Evolutionary conservation across 2,888 invertebrate species (phyloP).

Genomic region (Lithosia quadra): DNA sequence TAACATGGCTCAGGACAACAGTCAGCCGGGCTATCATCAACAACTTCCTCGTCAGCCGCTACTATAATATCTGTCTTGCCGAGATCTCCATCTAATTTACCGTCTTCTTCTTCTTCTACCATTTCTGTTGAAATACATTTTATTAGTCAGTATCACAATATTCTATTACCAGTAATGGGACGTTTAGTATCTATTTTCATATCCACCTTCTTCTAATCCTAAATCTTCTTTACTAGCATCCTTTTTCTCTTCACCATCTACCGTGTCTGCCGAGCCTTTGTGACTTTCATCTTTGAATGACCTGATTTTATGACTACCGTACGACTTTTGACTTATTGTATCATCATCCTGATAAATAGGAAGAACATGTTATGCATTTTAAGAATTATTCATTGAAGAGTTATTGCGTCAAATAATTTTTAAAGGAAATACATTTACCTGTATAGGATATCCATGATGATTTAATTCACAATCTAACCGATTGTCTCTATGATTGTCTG

Average conservation of each 20-base stretch:
- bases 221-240: constrained; percentile 97
- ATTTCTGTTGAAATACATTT: constrained; percentile 64
- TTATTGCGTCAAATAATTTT: background rate
- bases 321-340: constrained; percentile 95
- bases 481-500: constrained; percentile 91
- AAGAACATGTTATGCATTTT: background rate
- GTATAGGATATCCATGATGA: constrained; percentile 90
- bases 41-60: constrained; percentile 93
- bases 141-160: background rate
- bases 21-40: constrained; percentile 96
- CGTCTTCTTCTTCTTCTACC: constrained; percentile 89
- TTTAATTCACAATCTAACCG: constrained; percentile 91
- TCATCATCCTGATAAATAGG: constrained; percentile 87
- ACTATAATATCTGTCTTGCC: constrained; percentile 90
- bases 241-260: constrained; percentile 95
- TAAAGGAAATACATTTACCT: constrained; percentile 65
- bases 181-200: background rate
- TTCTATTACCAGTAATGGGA: background rate
- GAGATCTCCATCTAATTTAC: constrained; percentile 89
- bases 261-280: constrained; percentile 94
- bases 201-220: constrained; percentile 91
- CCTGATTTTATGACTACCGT: constrained; percentile 96
- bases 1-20: constrained; percentile 97
- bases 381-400: background rate
- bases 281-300: constrained; percentile 96